phyloP scores from a whole-genome alignment of 1,140 invertebrate species.

The Rhyzopertha dominica region DNA sequence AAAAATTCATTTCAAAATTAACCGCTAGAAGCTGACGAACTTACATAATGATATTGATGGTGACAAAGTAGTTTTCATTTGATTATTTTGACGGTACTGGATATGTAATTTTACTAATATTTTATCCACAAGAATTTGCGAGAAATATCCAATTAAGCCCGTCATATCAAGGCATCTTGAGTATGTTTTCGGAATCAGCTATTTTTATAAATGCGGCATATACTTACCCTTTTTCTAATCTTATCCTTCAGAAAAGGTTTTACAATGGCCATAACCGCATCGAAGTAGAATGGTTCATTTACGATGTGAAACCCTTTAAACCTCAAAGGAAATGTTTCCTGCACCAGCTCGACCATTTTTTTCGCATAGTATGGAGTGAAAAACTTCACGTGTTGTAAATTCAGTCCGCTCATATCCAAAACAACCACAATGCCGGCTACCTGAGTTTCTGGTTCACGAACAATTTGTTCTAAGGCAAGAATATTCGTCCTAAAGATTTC shows the following conservation, averaged over 20 bases:
- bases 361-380: slow-evolving; percentile 47
- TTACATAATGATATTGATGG: too few relatives aligned
- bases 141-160: slow-evolving; percentile 6
- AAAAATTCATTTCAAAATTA: too few relatives aligned
- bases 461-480: slow-evolving; percentile 47
- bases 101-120: neutral
- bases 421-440: slow-evolving; percentile 46
- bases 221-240: slow-evolving; percentile 52
- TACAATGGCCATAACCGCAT: slow-evolving; percentile 54
- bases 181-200: neutral
- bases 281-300: slow-evolving; percentile 59
- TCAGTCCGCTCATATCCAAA: slow-evolving; percentile 48
- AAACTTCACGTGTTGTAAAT: slow-evolving; percentile 47
- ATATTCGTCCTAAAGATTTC: slow-evolving; percentile 49
- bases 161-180: neutral
- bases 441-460: slow-evolving; percentile 47
- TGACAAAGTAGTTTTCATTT: too few relatives aligned
- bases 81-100: too few relatives aligned
- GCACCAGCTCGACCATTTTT: slow-evolving; percentile 46
- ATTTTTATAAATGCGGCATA: neutral
- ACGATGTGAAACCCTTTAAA: slow-evolving; percentile 59
- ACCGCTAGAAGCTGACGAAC: too few relatives aligned
- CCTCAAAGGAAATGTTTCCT: slow-evolving; percentile 57
- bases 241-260: slow-evolving; percentile 59
- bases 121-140: neutral